These are phyloP conservation scores for Pangasius macronema DNA, from an alignment of 2,797 vertebrate genomes.

Conservation along the genomic window DNA sequence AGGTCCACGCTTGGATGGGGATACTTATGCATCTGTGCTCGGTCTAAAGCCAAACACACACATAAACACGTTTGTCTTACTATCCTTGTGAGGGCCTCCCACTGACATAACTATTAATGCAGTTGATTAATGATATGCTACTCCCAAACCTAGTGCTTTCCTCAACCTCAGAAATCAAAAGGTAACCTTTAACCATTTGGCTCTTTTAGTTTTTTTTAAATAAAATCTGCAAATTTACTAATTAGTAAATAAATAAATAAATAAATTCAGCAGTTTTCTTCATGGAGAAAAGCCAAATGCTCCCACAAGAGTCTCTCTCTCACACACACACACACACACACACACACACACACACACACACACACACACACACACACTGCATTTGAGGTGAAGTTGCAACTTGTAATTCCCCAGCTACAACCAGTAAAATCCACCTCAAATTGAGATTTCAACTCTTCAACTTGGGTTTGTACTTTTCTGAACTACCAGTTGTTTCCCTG, in stretches of 20 bases:
- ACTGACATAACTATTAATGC: background rate
- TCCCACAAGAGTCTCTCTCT: background rate
- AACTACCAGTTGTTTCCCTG: background rate
- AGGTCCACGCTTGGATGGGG: conserved; percentile 25
- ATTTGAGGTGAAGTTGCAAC: background rate
- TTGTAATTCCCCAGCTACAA: background rate
- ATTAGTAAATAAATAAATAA: too few relatives aligned
- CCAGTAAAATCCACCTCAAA: too few relatives aligned
- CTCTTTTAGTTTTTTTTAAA: background rate
- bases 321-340: too few relatives aligned
- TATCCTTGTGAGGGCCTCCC: background rate
- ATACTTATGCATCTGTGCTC: conserved; percentile 26
- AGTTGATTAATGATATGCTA: background rate
- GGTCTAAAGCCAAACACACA: conserved; percentile 17
- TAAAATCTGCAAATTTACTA: too few relatives aligned
- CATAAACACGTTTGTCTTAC: background rate
- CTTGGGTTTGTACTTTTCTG: background rate
- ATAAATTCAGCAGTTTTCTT: too few relatives aligned
- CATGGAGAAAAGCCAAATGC: background rate
- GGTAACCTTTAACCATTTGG: background rate
- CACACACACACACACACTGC: background rate
- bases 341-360: too few relatives aligned
- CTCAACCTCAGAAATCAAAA: background rate
- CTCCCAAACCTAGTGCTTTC: background rate
- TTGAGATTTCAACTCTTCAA: background rate